A percentile compares a stretch with the other conserved stretches of the same genome.
phyloP scores from a whole-genome alignment of 1,140 invertebrate species.

The Oscheius sp. region DNA sequence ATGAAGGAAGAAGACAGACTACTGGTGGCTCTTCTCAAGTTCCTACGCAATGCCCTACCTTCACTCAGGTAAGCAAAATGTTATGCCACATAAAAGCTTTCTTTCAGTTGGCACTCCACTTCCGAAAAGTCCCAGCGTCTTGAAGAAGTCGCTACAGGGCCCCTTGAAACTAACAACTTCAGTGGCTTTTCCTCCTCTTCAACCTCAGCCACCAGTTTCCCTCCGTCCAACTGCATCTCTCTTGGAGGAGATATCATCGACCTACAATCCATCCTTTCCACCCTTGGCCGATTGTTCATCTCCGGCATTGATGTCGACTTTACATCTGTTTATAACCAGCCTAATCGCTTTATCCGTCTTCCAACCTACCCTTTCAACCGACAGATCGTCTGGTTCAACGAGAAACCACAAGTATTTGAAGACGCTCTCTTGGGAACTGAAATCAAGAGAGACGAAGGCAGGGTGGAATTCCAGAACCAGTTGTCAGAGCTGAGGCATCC shows the following conservation, averaged over 20 bases:
- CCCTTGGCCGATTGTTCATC: background rate
- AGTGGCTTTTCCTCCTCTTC: no score
- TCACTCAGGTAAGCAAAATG: no score
- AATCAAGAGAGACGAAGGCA: background rate
- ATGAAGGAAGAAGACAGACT: background rate
- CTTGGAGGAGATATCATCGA: background rate
- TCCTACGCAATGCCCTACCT: background rate
- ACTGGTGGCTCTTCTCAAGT: background rate
- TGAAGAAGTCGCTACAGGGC: no score
- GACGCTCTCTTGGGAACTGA: constrained; percentile 20
- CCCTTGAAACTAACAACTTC: no score
- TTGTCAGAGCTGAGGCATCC: constrained; percentile 10
- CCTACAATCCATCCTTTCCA: background rate
- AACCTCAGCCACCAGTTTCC: no score
- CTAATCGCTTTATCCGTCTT: constrained; percentile 3
- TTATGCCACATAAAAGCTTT: no score
- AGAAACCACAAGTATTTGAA: constrained; percentile 12
- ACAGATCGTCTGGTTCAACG: constrained; percentile 19
- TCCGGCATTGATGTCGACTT: constrained; percentile 11
- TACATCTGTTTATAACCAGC: background rate
- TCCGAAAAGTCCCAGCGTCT: no score
- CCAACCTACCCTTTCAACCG: constrained; percentile 26
- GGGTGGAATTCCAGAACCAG: constrained; percentile 10
- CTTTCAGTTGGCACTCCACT: no score
- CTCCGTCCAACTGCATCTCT: no score